Conservation (phyloP, 1,140 invertebrate genomes). For the Vanessa atalanta region DNA sequence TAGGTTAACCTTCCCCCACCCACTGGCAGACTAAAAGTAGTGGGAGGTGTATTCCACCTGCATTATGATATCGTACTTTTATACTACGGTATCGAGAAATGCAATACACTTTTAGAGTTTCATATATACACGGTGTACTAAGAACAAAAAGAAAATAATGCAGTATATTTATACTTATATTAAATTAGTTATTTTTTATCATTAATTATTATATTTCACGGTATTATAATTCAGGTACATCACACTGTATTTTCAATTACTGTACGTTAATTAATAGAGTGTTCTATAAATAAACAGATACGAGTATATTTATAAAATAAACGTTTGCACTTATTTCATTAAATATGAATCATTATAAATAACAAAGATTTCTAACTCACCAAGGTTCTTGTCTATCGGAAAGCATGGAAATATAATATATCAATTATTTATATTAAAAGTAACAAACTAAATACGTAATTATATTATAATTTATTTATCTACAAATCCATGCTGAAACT, state of each 20-base stretch:
- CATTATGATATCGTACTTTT: constrained; percentile 12
- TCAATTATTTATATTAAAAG: constrained; percentile 33
- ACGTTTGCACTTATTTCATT: constrained; percentile 1
- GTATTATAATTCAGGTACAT: neutral
- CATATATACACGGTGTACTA: neutral
- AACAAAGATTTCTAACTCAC: constrained; percentile 54
- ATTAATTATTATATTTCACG: neutral
- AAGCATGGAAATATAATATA: constrained; percentile 65
- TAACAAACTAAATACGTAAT: constrained; percentile 14
- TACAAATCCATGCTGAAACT: constrained; percentile 24
- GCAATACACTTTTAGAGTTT: neutral
- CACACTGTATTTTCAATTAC: no score
- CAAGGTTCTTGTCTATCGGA: constrained; percentile 74
- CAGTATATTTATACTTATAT: neutral
- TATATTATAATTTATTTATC: constrained; percentile 6
- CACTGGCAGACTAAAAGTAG: neutral
- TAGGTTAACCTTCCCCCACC: neutral
- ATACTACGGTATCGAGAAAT: neutral
- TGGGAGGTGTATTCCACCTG: neutral
- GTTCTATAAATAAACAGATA: no score
- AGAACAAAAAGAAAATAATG: neutral
- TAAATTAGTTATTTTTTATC: neutral
- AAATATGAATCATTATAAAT: neutral
- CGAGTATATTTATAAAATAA: neutral
- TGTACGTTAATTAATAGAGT: no score